phyloP scores from a whole-genome alignment of 2,888 invertebrate species.

The Lasioglossum calceatum region DNA sequence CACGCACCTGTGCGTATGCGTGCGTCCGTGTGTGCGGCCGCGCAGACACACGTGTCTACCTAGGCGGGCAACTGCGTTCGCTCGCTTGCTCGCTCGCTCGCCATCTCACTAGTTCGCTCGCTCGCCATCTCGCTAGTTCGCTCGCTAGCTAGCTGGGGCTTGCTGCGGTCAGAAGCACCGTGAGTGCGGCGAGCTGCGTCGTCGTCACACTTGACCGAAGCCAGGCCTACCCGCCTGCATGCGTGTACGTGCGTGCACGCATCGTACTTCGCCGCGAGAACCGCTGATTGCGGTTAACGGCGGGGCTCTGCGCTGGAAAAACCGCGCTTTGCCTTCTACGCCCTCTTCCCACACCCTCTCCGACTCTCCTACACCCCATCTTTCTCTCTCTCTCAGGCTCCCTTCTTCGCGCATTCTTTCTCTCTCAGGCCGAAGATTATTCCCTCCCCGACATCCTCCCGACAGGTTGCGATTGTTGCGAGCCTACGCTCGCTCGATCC shows the following conservation, averaged over 20 bases:
- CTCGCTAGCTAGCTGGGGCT: constrained; percentile 54
- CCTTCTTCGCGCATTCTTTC: not conserved
- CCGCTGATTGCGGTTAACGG: constrained; percentile 70
- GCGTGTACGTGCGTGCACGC: constrained; percentile 36
- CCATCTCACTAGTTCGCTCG: no score
- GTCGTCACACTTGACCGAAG: constrained; percentile 74
- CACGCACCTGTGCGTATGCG: constrained; percentile 63
- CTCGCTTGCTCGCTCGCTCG: constrained; percentile 33
- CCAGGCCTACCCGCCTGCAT: constrained; percentile 53
- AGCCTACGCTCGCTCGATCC: not conserved
- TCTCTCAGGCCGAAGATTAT: not conserved
- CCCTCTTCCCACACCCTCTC: not conserved
- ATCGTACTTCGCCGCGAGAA: constrained; percentile 56
- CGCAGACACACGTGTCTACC: constrained; percentile 26
- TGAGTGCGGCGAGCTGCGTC: constrained; percentile 69
- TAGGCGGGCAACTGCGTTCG: constrained; percentile 50
- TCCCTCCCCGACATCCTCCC: not conserved
- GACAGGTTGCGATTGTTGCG: constrained; percentile 12
- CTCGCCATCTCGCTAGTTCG: not conserved
- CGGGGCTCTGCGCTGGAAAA: constrained; percentile 59
- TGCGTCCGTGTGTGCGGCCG: constrained; percentile 17
- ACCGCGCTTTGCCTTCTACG: constrained; percentile 26
- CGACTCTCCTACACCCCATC: not conserved
- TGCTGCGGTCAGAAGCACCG: constrained; percentile 71
- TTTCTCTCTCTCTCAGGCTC: not conserved